Evolutionary conservation across 2,113 vertebrate species (phyloP).

Genomic region (Centrocercus urophasianus): DNA sequence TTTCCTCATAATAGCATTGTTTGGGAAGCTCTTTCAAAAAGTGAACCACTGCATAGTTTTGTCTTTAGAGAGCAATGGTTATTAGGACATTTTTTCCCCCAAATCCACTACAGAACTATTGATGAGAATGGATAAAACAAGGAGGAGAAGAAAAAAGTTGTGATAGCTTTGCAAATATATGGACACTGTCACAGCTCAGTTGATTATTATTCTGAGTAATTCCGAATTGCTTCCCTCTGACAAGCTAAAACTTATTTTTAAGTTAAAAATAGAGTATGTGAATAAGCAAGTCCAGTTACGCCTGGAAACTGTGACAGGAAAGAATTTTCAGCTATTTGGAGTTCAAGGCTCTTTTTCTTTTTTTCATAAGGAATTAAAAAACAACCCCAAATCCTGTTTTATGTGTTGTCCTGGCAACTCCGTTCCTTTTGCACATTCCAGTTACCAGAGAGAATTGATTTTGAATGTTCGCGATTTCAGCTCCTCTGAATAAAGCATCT

Average conservation of each 20-base stretch:
- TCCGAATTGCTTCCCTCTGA: constrained; percentile 36
- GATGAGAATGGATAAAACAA: neutral
- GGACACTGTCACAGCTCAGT: neutral
- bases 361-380: neutral
- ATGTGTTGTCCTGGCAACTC: constrained; percentile 71
- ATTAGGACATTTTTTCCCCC: neutral
- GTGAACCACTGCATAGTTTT: neutral
- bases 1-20: neutral
- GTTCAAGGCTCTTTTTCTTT: constrained; percentile 16
- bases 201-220: neutral
- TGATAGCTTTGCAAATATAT: neutral
- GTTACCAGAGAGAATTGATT: constrained; percentile 61
- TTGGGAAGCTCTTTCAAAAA: neutral
- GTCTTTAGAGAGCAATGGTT: neutral
- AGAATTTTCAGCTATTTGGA: constrained; percentile 16
- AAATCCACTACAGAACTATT: neutral
- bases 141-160: neutral
- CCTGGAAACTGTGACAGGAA: constrained; percentile 49
- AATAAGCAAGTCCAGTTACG: constrained; percentile 25
- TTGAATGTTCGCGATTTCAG: constrained; percentile 44
- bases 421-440: constrained; percentile 37
- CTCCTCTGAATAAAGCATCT: constrained; percentile 41
- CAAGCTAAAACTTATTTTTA: constrained; percentile 38
- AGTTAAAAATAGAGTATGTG: constrained; percentile 43
- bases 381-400: constrained; percentile 32